phyloP scores from a whole-genome alignment of 2,113 vertebrate genomes.

The Leuciscus idus region DNA sequence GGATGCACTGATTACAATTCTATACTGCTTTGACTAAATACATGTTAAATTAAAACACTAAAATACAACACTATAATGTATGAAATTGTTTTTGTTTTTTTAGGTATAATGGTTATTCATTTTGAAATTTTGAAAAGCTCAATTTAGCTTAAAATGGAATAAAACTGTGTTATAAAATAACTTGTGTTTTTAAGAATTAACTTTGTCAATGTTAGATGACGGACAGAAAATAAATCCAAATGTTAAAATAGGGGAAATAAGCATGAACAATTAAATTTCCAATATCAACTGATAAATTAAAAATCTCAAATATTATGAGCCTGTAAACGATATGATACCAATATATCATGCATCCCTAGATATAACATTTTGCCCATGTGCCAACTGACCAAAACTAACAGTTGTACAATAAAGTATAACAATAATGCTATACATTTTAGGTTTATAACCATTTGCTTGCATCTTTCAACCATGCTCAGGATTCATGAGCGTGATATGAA shows the following conservation, averaged over 20 bases:
- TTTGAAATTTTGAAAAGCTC: neutral
- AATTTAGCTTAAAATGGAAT: neutral
- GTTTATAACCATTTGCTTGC: neutral
- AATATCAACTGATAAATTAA: neutral
- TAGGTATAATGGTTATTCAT: neutral
- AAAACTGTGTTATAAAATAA: neutral
- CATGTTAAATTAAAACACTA: neutral
- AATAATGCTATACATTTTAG: neutral
- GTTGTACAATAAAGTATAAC: neutral
- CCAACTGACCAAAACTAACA: neutral
- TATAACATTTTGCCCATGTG: neutral
- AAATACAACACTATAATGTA: neutral
- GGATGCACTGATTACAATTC: neutral
- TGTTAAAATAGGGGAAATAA: neutral
- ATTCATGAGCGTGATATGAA: neutral
- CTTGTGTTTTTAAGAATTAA: neutral
- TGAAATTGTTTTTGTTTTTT: neutral
- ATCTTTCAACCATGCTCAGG: neutral
- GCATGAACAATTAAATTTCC: neutral
- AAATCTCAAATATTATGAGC: too few relatives aligned
- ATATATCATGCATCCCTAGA: constrained; percentile 2
- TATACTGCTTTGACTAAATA: neutral
- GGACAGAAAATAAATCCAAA: neutral
- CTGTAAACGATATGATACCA: neutral
- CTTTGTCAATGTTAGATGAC: neutral